These are phyloP conservation scores for Cathartes aura DNA, from an alignment of 2,113 vertebrate species.

Conservation along the genomic window DNA sequence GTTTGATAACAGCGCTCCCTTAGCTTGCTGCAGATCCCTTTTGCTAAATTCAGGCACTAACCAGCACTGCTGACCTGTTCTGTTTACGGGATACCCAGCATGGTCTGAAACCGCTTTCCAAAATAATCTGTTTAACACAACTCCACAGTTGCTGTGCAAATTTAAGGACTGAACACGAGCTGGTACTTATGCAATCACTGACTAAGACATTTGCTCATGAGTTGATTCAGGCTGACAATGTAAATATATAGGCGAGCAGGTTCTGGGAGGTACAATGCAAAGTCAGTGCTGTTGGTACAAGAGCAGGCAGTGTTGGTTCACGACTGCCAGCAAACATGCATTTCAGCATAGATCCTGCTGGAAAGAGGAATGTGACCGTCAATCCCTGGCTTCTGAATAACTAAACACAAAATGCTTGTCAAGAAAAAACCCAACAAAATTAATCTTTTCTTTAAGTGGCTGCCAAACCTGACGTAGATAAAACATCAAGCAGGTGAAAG, in stretches of 20 bases:
- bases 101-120: background rate
- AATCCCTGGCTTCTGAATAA: background rate
- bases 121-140: background rate
- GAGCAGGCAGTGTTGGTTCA: background rate
- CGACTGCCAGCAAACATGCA: background rate
- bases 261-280: background rate
- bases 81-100: background rate
- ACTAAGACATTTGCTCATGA: background rate
- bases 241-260: background rate
- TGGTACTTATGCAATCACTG: background rate
- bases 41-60: background rate
- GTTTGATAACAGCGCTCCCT: rapidly evolving
- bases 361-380: background rate
- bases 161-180: background rate
- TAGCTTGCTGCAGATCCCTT: background rate
- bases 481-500: background rate
- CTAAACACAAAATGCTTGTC: background rate
- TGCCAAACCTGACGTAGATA: background rate
- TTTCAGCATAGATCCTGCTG: background rate
- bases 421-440: background rate
- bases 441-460: background rate
- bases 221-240: background rate
- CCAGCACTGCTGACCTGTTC: background rate
- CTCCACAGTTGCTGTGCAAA: background rate
- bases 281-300: rapidly evolving